Percentiles rank a stretch among this genome's conserved stretches.
Conservation (phyloP, 1,140 invertebrate genomes). For the Ladona fulva region DNA sequence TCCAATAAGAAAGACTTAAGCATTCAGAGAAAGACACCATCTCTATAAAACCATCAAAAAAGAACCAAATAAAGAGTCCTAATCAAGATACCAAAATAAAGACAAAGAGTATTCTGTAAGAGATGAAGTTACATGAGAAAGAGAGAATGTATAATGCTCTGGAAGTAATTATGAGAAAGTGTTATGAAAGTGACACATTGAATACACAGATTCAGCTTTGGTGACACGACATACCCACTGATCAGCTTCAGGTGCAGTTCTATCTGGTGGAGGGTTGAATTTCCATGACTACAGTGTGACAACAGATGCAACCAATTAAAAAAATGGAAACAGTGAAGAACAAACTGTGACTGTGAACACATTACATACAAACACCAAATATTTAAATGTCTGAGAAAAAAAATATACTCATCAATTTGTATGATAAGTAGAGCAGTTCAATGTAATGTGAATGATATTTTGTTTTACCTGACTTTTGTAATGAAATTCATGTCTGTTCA, state of each 20-base stretch:
- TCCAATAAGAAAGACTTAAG: not conserved
- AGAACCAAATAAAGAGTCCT: not conserved
- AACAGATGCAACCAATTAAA: slow-evolving; percentile 11
- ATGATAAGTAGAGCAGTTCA: too few relatives aligned
- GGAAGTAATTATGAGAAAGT: not conserved
- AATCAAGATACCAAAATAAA: not conserved
- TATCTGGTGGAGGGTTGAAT: slow-evolving; percentile 29
- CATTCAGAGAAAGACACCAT: not conserved
- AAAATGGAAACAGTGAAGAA: not conserved
- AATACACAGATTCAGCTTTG: not conserved
- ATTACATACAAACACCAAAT: too few relatives aligned
- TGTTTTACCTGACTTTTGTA: too few relatives aligned
- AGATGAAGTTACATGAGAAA: not conserved
- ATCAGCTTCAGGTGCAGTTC: slow-evolving; percentile 27
- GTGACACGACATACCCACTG: slow-evolving; percentile 28
- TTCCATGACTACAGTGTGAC: slow-evolving; percentile 27
- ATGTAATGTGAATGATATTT: too few relatives aligned
- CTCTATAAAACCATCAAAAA: not conserved
- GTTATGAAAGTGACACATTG: not conserved
- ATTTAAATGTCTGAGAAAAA: too few relatives aligned
- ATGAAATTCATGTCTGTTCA: too few relatives aligned
- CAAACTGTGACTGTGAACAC: too few relatives aligned
- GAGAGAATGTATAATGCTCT: not conserved
- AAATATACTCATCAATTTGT: too few relatives aligned
- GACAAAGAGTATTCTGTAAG: not conserved